phyloP scores from a whole-genome alignment of 2,888 invertebrate species.

The Petrophora chlorosata region DNA sequence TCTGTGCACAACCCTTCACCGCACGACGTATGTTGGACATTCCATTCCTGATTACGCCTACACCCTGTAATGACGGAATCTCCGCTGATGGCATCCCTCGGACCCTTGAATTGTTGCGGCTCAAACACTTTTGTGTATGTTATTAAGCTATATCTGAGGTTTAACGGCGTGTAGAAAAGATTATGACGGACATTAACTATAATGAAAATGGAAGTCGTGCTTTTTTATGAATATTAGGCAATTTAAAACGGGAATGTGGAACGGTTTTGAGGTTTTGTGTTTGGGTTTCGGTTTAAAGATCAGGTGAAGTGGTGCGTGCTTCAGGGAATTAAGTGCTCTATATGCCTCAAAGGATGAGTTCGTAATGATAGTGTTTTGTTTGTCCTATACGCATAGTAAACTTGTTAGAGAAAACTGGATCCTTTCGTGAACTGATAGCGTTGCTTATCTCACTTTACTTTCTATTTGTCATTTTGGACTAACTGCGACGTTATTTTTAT shows the following conservation, averaged over 20 bases:
- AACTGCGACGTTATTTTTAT: too few relatives aligned
- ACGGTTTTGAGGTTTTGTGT: slow-evolving; percentile 10
- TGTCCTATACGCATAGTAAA: too few relatives aligned
- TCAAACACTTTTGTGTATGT: slow-evolving; percentile 35
- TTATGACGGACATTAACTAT: slow-evolving; percentile 23
- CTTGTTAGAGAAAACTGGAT: too few relatives aligned
- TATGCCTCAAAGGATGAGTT: too few relatives aligned
- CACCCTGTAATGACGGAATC: slow-evolving; percentile 15
- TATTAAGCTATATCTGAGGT: slow-evolving; percentile 29
- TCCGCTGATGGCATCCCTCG: slow-evolving; percentile 22
- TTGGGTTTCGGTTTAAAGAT: slow-evolving; percentile 10
- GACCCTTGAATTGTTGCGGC: slow-evolving; percentile 28
- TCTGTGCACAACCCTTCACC: slow-evolving; percentile 8
- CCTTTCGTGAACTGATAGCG: too few relatives aligned
- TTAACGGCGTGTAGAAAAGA: slow-evolving; percentile 30
- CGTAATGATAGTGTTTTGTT: too few relatives aligned
- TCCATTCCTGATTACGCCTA: slow-evolving; percentile 18
- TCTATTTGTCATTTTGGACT: too few relatives aligned
- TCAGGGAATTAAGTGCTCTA: too few relatives aligned
- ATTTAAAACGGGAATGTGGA: slow-evolving; percentile 12
- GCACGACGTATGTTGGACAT: slow-evolving; percentile 14
- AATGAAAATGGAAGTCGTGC: slow-evolving; percentile 27
- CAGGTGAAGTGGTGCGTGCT: too few relatives aligned
- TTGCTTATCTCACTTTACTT: too few relatives aligned
- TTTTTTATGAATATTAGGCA: slow-evolving; percentile 28